phyloP scores from a whole-genome alignment of 2,888 invertebrate species.

The Ashinkailepas kermadecensis region DNA sequence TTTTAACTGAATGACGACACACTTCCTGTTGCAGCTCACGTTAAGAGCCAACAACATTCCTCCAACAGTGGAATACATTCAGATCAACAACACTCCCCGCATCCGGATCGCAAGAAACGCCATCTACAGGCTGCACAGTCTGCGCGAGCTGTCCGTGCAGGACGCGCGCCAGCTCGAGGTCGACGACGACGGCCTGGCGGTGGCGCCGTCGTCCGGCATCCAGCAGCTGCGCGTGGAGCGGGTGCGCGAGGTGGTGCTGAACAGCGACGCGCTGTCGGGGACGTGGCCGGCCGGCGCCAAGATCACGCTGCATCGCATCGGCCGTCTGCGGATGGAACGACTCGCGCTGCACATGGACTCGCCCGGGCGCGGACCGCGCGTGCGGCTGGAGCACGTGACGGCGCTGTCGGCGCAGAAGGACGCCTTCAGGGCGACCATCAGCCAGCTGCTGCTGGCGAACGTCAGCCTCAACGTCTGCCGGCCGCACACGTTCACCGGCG shows the following conservation, averaged over 20 bases:
- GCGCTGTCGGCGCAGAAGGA: not conserved
- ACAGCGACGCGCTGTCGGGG: not conserved
- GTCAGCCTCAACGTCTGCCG: not conserved
- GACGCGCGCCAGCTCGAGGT: not conserved
- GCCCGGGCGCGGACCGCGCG: not conserved
- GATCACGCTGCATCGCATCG: not conserved
- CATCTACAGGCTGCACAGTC: not conserved
- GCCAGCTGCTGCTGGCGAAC: not conserved
- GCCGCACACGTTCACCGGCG: not conserved
- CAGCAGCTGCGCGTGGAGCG: not conserved
- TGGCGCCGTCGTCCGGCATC: not conserved
- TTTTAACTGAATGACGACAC: no score
- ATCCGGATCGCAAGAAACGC: not conserved
- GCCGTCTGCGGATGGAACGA: not conserved
- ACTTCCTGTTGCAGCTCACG: no score
- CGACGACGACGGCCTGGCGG: not conserved
- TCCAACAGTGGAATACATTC: not conserved
- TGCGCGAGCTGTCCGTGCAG: not conserved
- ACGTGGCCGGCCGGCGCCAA: not conserved
- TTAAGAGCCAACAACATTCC: not conserved
- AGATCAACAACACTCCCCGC: not conserved
- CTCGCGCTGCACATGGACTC: not conserved
- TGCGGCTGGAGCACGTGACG: not conserved
- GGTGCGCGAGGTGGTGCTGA: not conserved
- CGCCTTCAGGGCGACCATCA: not conserved